Base-by-base conservation (phyloP, 1,140 invertebrate genomes). In the Megalonaias nervosa region DNA sequence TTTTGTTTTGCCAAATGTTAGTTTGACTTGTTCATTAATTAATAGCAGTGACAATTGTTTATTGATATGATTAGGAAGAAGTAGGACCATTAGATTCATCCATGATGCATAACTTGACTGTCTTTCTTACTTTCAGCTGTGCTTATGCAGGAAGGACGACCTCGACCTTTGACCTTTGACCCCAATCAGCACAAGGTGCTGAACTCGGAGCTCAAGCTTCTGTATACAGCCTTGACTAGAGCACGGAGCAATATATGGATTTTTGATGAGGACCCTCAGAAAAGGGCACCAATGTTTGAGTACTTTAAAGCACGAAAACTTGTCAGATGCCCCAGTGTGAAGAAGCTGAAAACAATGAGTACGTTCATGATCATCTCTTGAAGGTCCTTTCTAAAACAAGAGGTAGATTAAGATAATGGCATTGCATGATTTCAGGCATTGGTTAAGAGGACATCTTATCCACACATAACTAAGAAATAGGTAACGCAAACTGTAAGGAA, bases 221-320 rank as follows among this genome's bases (percentile, higher is more conserved):
- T 86, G 26, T 86, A 86, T 79, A 86, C 85, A 21, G 85, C 85
- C 17, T 19, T 86, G 23, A 86, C 85, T 1, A n/a, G 83, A 56
- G 85, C 85, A 4, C 67, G 84, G 19, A 78, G 81, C 16, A 84
- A 86, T 71, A 77, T 86, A 13, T 86, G 82, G 83, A 82, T 86
- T 16, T 86, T 86, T 82, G 85, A 86, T 74, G 75, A 82, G 38
- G 75, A 77, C 64, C 67, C 70, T 16, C 75, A 81, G 55, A 80
- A 81, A 48, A 58, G 84, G 11, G 70, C 67, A 15, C 85, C 85
- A 16, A 85, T 86, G 84, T 85, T 86, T 77, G 82, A 85, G 59
- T 86, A 82, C 60, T 86, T 86, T 70, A 75, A 81, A 55, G 74
- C 74, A 15, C 59, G 69, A 58, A 60, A 77, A 21, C 68, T 86